Evolutionary conservation across 2,888 invertebrate species (phyloP).

Genomic region (Pterobdella sp.): DNA sequence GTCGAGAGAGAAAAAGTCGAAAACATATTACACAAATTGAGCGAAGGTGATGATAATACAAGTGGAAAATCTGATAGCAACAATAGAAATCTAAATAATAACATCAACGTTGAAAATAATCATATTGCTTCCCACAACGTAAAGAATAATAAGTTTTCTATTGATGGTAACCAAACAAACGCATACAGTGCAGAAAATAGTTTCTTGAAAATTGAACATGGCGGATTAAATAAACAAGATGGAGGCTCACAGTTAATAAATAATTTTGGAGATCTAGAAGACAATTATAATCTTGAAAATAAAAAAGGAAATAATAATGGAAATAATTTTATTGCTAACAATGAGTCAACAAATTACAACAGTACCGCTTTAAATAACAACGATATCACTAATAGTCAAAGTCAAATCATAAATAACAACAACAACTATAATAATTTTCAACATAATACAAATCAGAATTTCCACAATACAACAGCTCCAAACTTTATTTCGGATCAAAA

Average conservation of each 20-base stretch:
- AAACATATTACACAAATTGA: neutral
- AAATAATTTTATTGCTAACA: neutral
- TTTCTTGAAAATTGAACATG: neutral
- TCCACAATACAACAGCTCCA: too few species aligned
- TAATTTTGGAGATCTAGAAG: neutral
- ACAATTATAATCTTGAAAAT: neutral
- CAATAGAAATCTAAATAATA: neutral
- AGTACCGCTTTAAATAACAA: too few species aligned
- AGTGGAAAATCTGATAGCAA: neutral
- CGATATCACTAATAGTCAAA: too few species aligned
- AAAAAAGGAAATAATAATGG: neutral
- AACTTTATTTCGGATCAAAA: too few species aligned
- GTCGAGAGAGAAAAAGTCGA: slow-evolving; percentile 2
- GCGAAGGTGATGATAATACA: slow-evolving; percentile 10
- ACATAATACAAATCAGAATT: too few species aligned
- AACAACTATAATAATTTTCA: too few species aligned
- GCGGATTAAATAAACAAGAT: slow-evolving; percentile 1
- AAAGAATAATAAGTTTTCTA: neutral
- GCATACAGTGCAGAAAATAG: neutral
- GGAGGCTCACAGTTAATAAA: neutral
- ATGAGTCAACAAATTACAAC: neutral
- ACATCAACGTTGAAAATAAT: neutral
- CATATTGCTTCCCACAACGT: neutral
- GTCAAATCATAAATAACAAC: too few species aligned
- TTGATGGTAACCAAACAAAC: neutral